A percentile compares a stretch with the other conserved stretches of the same genome.
These are phyloP conservation scores for Betta splendens DNA, from an alignment of 2,797 vertebrate genomes.

Conservation along the genomic window DNA sequence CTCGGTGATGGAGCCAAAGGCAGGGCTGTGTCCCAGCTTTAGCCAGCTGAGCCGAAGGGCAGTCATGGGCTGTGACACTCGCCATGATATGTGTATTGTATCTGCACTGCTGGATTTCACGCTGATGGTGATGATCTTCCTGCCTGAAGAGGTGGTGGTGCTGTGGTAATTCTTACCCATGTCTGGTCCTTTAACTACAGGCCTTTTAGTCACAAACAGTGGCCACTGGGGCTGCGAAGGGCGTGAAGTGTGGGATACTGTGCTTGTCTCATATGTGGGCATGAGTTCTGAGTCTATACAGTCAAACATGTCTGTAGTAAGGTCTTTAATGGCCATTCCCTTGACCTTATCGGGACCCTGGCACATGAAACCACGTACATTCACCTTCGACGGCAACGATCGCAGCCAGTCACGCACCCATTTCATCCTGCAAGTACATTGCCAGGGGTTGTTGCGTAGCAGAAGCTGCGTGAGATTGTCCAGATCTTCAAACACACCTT, in stretches of 20 bases:
- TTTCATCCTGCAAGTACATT: conserved; percentile 97
- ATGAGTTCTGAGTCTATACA: conserved; percentile 85
- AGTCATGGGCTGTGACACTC: conserved; percentile 94
- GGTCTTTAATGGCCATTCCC: conserved; percentile 99
- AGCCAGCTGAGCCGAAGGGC: conserved; percentile 98
- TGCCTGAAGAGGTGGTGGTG: conserved; percentile 87
- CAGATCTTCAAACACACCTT: conserved; percentile 96
- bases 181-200: conserved; percentile 87
- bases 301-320: conserved; percentile 92
- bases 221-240: conserved; percentile 92
- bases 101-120: conserved; percentile 95
- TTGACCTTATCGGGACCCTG: conserved; percentile 98
- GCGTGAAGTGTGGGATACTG: conserved; percentile 86
- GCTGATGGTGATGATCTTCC: conserved; percentile 94
- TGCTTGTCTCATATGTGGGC: conserved; percentile 88
- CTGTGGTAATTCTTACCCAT: conserved; percentile 89
- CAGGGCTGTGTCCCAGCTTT: conserved; percentile 95
- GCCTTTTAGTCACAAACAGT: conserved; percentile 90
- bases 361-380: conserved; percentile 98
- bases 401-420: conserved; percentile 99
- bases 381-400: conserved; percentile 91
- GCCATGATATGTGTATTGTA: conserved; percentile 98
- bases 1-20: conserved; percentile 99
- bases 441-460: conserved; percentile 98
- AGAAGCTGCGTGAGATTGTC: conserved; percentile 98